Evolutionary conservation across 2,797 vertebrate species (phyloP).

Genomic region (Lutjanus campechanus): DNA sequence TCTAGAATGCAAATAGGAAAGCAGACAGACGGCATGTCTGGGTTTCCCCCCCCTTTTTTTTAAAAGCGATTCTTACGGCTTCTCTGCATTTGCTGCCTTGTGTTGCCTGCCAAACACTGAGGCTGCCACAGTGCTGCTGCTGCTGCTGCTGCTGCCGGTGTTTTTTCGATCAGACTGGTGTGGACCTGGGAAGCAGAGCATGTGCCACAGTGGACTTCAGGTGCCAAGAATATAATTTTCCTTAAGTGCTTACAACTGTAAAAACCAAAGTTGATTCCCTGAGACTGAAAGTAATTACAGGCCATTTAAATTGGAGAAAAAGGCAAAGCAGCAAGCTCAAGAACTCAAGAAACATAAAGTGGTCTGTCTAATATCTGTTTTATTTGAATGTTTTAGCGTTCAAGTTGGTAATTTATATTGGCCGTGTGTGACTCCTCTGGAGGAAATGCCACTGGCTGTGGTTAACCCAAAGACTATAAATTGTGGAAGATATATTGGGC

Average conservation of each 20-base stretch:
- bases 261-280: conserved; percentile 77
- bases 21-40: conserved; percentile 77
- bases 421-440: conserved; percentile 50
- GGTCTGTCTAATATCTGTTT: conserved; percentile 74
- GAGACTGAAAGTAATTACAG: conserved; percentile 80
- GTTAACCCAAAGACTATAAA: conserved; percentile 58
- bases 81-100: conserved; percentile 60
- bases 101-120: conserved; percentile 72
- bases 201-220: conserved; percentile 70
- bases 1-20: conserved; percentile 73
- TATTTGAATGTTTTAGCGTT: conserved; percentile 67
- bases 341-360: conserved; percentile 57
- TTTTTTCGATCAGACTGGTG: conserved; percentile 81
- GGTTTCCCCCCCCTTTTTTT: conserved; percentile 36
- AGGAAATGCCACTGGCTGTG: conserved; percentile 65
- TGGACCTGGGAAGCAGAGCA: conserved; percentile 66
- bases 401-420: conserved; percentile 69
- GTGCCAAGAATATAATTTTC: conserved; percentile 84
- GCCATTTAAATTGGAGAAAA: conserved; percentile 67
- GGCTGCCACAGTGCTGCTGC: conserved; percentile 65
- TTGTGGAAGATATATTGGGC: conserved; percentile 45
- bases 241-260: conserved; percentile 84
- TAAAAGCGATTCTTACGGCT: conserved; percentile 66
- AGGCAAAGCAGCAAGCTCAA: conserved; percentile 44
- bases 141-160: conserved; percentile 52